Evolutionary conservation across 2,113 vertebrate genomes (phyloP).

Genomic region (Hemichromis elongatus): DNA sequence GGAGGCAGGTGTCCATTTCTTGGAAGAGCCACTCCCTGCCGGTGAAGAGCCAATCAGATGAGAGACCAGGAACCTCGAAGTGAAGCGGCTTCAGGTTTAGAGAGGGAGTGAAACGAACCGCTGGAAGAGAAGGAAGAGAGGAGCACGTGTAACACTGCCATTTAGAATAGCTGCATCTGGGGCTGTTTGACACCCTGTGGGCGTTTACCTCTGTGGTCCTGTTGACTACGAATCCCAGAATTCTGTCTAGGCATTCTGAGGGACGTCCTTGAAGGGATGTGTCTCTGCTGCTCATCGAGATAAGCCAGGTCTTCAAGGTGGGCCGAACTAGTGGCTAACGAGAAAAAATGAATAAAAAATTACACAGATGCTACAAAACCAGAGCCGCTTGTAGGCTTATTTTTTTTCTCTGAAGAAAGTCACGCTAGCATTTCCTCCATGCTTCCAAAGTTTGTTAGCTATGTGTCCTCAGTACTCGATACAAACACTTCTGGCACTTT

Average conservation of each 20-base stretch:
- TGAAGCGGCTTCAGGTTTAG: slow-evolving; percentile 91
- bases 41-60: slow-evolving; percentile 87
- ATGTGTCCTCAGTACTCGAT: not conserved
- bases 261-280: slow-evolving; percentile 84
- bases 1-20: slow-evolving; percentile 85
- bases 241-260: slow-evolving; percentile 92
- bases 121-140: not conserved
- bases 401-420: not conserved
- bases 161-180: not conserved
- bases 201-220: slow-evolving; percentile 84
- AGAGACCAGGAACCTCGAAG: slow-evolving; percentile 94
- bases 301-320: slow-evolving; percentile 92
- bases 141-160: accelerated
- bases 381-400: not conserved
- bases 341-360: not conserved
- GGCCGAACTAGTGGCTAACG: slow-evolving; percentile 89
- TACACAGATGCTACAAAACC: not conserved
- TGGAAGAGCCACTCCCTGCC: slow-evolving; percentile 98
- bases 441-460: not conserved
- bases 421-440: too few species aligned
- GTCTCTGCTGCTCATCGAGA: slow-evolving; percentile 88
- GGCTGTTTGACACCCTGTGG: too few species aligned
- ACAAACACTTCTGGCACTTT: not conserved
- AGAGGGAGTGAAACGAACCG: slow-evolving; percentile 74
- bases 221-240: slow-evolving; percentile 68